A percentile compares a stretch with the other conserved stretches of the same genome.
Evolutionary conservation across 1,140 invertebrate genomes (phyloP).

Genomic region (Drosophila seguyi): DNA sequence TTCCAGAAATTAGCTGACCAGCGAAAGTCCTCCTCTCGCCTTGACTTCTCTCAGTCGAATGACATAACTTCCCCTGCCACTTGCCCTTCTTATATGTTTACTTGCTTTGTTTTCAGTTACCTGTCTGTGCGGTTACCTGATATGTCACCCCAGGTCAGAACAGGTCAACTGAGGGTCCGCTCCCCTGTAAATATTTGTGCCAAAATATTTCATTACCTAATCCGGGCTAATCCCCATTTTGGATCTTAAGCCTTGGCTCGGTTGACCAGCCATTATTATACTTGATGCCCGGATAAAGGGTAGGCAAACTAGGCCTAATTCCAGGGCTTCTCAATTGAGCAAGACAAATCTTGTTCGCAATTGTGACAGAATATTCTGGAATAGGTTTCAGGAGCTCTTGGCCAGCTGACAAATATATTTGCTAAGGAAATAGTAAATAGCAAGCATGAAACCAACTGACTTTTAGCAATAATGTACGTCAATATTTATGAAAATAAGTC

Average conservation of each 20-base stretch:
- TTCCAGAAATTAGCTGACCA: background rate
- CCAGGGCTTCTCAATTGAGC: slow-evolving; percentile 2
- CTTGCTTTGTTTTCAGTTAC: slow-evolving; percentile 9
- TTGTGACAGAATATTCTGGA: slow-evolving; percentile 10
- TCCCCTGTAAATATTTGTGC: slow-evolving; percentile 74
- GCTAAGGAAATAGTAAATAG: background rate
- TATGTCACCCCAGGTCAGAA: slow-evolving; percentile 7
- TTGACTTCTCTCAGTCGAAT: slow-evolving; percentile 46
- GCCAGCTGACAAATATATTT: background rate
- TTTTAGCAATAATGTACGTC: background rate
- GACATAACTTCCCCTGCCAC: slow-evolving; percentile 12
- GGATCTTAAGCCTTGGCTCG: slow-evolving; percentile 53
- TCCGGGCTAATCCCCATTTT: slow-evolving; percentile 68
- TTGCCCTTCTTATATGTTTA: slow-evolving; percentile 26
- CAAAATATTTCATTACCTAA: slow-evolving; percentile 79
- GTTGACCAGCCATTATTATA: slow-evolving; percentile 64
- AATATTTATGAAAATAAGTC: background rate
- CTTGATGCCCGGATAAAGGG: slow-evolving; percentile 32
- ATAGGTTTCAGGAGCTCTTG: background rate
- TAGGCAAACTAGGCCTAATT: slow-evolving; percentile 4
- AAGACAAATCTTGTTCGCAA: slow-evolving; percentile 24
- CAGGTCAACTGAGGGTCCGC: slow-evolving; percentile 18
- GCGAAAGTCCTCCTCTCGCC: slow-evolving; percentile 53
- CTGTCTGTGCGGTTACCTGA: slow-evolving; percentile 23
- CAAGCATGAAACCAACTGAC: no score